A percentile compares a stretch with the other conserved stretches of the same genome.
phyloP scores from a whole-genome alignment of 2,113 vertebrate species.

The Synodontis membranacea region DNA sequence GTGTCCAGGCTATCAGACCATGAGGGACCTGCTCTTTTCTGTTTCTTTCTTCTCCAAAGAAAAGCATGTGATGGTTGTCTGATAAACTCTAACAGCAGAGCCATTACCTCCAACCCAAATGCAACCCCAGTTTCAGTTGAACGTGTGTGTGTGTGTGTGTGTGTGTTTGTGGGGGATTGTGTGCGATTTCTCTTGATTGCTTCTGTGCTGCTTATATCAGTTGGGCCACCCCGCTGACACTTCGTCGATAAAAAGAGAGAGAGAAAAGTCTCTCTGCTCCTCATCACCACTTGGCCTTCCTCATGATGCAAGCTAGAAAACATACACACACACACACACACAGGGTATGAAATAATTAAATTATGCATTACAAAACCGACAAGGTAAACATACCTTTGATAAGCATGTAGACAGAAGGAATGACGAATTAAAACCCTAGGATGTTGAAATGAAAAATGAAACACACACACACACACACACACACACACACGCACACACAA shows the following conservation, averaged over 20 bases:
- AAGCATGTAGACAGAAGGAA: neutral
- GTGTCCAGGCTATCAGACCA: conserved; percentile 7
- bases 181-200: conserved; percentile 58
- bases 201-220: conserved; percentile 63
- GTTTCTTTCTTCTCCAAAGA: conserved; percentile 23
- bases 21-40: conserved; percentile 26
- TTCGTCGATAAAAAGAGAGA: conserved; percentile 63
- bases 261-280: conserved; percentile 53
- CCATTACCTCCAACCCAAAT: conserved; percentile 48
- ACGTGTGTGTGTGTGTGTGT: conserved; percentile 26
- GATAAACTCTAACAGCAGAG: conserved; percentile 45
- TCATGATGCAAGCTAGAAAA: conserved; percentile 37
- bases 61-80: conserved; percentile 44
- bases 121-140: conserved; percentile 3
- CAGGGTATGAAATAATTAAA: conserved; percentile 10
- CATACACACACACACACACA: conserved; percentile 18
- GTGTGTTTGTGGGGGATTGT: conserved; percentile 32
- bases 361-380: neutral
- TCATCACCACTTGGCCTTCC: conserved; percentile 64
- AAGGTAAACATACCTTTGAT: neutral
- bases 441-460: too few species aligned
- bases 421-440: neutral
- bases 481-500: conserved; percentile 31
- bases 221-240: conserved; percentile 59
- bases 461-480: conserved; percentile 31